Evolutionary conservation across 2,797 vertebrate species (phyloP), one percentile per base, ranked within the genome.

Genomic region (Yasuhikotakia modesta): DNA sequence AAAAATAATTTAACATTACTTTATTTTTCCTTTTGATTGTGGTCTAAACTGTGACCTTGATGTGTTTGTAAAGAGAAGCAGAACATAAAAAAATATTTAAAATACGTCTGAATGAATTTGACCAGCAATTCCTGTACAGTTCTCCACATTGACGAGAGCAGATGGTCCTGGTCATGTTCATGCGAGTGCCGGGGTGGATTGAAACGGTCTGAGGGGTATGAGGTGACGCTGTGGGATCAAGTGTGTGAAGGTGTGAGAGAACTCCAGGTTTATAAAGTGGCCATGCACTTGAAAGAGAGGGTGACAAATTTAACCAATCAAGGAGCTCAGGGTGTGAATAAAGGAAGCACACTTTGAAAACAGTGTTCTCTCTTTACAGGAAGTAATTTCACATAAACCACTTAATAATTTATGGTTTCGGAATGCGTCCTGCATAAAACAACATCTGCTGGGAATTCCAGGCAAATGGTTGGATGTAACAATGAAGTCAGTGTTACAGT

Each of bases 281-380:
- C 87, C 90, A 93, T 94, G 92, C 92, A 93, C 92, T 93, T 94
- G 92, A 93, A 93, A 93, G 92, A 90, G 81, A 85, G 85, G 90
- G 90, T 85, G 91, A 89, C 84, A 91, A 85, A 92, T 92, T 91
- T 89, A 82, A 79, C 91, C 90, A 93, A 93, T 93, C 76, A 79
- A 91, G 87, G 63, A 55, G 16, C 53, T 19, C 4, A 53, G 63
- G 76, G 87, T 71, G 87, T 85, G 85, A 90, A 86, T 88, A 85
- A 88, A 86, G 87, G 84, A 85, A 85, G 79, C 89, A 83, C 78
- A 85, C 66, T 13, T 85, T 78, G 70, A 85, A 88, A 89, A 89
- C 88, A 45, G 82, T 86, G 83, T 76, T 72, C 84, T 79, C 87
- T 84, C 79, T 64, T 55, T 86, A 85, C 88, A 92, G 90, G 91